A percentile compares a stretch with the other conserved stretches of the same genome.
Evolutionary conservation across 2,888 invertebrate species (phyloP).

Genomic region (Carterocephalus palaemon): DNA sequence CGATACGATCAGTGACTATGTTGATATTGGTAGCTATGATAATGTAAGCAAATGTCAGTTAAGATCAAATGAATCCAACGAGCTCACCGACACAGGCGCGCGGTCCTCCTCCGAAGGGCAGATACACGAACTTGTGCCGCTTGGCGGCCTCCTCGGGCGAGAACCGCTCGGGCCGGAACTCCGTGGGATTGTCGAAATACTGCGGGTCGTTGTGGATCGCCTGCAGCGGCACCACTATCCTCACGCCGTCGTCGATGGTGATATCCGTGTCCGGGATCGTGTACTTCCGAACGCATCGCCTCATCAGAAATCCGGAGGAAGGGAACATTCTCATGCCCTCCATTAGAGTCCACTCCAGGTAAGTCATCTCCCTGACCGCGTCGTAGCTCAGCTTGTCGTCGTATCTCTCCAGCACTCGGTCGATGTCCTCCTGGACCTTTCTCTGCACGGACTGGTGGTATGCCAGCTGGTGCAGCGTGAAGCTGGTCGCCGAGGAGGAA

Average conservation of each 20-base stretch:
- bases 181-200: constrained; percentile 31
- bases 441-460: constrained; percentile 48
- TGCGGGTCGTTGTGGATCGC: constrained; percentile 30
- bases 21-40: too few relatives aligned
- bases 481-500: constrained; percentile 63
- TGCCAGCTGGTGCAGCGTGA: constrained; percentile 56
- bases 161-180: constrained; percentile 36
- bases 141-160: constrained; percentile 25
- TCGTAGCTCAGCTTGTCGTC: constrained; percentile 51
- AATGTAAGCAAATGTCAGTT: too few relatives aligned
- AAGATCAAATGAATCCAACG: neutral
- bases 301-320: constrained; percentile 27
- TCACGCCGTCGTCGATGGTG: constrained; percentile 30
- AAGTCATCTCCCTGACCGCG: constrained; percentile 55
- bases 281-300: constrained; percentile 31
- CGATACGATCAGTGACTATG: too few relatives aligned
- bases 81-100: constrained; percentile 36
- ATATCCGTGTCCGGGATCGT: constrained; percentile 31
- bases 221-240: constrained; percentile 30
- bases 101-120: constrained; percentile 37
- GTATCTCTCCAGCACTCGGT: constrained; percentile 43
- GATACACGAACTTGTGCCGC: constrained; percentile 28
- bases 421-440: constrained; percentile 49
- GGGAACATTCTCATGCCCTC: constrained; percentile 50
- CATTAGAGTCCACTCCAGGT: constrained; percentile 51